These are phyloP conservation scores for Uropsilus gracilis DNA, from an alignment of 2,113 vertebrate species.

Conservation along the genomic window DNA sequence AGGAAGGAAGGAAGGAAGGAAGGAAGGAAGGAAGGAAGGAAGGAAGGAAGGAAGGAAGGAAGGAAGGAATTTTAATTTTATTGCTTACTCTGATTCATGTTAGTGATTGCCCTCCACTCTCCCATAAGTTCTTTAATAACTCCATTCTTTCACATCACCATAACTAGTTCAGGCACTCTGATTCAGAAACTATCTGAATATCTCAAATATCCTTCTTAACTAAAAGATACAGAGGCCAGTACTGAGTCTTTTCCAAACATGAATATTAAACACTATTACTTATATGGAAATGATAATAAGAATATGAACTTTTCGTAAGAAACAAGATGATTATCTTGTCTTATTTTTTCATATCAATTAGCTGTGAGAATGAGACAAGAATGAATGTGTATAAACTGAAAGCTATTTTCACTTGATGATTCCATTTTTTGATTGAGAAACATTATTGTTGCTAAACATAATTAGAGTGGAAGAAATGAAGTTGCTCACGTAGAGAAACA, in stretches of 20 bases:
- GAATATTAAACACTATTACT: fast-evolving
- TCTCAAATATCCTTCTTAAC: fast-evolving
- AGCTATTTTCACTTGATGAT: background rate
- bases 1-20: no score
- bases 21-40: no score
- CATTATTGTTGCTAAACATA: background rate
- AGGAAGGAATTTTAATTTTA: background rate
- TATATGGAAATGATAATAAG: background rate
- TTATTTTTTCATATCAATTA: background rate
- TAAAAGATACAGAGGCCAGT: background rate
- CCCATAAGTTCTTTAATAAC: background rate
- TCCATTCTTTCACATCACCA: background rate
- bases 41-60: no score
- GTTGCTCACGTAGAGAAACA: background rate
- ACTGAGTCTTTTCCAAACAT: background rate
- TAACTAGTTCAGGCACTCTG: background rate
- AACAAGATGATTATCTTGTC: background rate
- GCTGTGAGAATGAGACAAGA: background rate
- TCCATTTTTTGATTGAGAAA: background rate
- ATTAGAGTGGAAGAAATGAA: background rate
- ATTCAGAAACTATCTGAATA: background rate
- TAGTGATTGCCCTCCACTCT: background rate
- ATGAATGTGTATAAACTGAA: background rate
- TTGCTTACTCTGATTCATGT: background rate
- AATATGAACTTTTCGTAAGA: background rate